Base-by-base conservation (phyloP, 2,797 vertebrate species). In the Neoniphon sammara region DNA sequence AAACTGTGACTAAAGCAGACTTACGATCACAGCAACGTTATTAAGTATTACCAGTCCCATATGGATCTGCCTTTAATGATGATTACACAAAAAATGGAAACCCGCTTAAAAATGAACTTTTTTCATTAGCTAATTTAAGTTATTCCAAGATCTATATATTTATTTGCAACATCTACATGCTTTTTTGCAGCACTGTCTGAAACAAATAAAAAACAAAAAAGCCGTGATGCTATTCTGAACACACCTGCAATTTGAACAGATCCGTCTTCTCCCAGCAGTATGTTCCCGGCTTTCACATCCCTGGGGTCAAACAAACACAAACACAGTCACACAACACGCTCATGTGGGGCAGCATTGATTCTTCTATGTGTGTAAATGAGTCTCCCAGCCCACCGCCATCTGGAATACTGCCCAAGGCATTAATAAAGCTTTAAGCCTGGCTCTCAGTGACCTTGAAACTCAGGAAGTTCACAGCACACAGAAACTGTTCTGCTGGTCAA, bases 201-300 rank as follows among this genome's bases (percentile, higher is more conserved):
- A n/a, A 62, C 6, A 1, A 12, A 60, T 53, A 10, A 31, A 18
- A 53, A 23, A 17, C 4, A 66, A 17, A 11, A 36, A n/a, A 69
- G 23, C 4, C 31, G 10, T 0, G 11, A 6, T 5, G n/a, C 30
- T 1, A 7, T n/a, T 9, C 59, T 74, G 14, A 55, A 81, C 93
- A 78, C 78, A 99, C 98, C 98, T 97, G 98, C 98, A 88, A 99
- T 99, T 93, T 98, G 98, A 84, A 99, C 95, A 6, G 98, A 99
- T 66, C 98, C 98, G 75, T 99, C 97, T 88, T 99, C 98, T 86
- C 98, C 98, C 87, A 99, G 92, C 64, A 99, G 95, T 90, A 99
- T 99, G 93, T 99, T 99, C 61, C 98, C 98, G 80, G 97, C 98
- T 91, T 99, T 99, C 92, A 99, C 94, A 86, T 97, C 96, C 88